phyloP scores from a whole-genome alignment of 2,113 vertebrate genomes.

The Acanthochromis polyacanthus region DNA sequence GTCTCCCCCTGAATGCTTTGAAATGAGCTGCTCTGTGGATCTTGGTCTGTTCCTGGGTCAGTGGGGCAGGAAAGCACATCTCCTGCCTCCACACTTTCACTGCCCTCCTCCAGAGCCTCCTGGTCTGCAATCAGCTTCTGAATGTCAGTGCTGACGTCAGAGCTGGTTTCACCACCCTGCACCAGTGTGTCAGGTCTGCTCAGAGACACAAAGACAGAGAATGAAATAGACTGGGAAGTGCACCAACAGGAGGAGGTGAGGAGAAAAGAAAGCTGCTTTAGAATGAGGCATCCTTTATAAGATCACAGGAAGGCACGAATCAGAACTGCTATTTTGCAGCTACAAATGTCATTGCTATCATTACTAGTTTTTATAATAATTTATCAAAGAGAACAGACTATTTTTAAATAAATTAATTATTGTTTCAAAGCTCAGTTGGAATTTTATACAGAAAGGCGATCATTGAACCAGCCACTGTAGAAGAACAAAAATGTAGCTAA shows the following conservation, averaged over 20 bases:
- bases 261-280: background rate
- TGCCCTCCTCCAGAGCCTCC: slow-evolving; percentile 30
- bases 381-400: too few relatives aligned
- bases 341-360: background rate
- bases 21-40: background rate
- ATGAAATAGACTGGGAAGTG: background rate
- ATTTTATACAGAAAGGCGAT: too few relatives aligned
- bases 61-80: slow-evolving; percentile 14
- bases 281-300: background rate
- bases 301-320: background rate
- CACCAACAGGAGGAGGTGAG: background rate
- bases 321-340: background rate
- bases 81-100: background rate
- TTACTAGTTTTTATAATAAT: too few relatives aligned
- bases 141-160: slow-evolving; percentile 70
- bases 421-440: too few relatives aligned
- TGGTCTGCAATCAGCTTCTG: slow-evolving; percentile 57
- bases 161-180: slow-evolving; percentile 42
- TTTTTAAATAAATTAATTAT: too few relatives aligned
- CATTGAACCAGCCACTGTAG: too few relatives aligned
- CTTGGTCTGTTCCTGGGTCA: slow-evolving; percentile 51
- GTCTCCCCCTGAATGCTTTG: slow-evolving; percentile 1
- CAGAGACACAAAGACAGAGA: slow-evolving; percentile 14
- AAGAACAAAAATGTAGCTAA: too few relatives aligned
- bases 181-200: slow-evolving; percentile 54